Conservation (phyloP, 2,797 vertebrate species). For the Acomys russatus region DNA sequence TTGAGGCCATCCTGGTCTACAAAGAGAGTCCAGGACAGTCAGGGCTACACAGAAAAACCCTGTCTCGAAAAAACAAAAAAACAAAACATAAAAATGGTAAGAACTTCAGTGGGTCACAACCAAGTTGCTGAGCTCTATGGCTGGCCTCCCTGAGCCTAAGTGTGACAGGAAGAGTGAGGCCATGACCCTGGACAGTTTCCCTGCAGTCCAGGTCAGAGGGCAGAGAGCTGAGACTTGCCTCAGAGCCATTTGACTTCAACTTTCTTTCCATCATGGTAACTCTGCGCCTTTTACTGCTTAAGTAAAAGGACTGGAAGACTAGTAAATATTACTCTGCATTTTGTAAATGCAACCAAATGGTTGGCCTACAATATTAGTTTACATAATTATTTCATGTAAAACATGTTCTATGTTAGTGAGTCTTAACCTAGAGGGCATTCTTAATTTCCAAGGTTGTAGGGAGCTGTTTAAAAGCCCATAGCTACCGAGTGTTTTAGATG, state of each 20-base stretch:
- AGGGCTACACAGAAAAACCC: too few relatives aligned
- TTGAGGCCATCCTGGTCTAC: too few relatives aligned
- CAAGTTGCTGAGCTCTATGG: background rate
- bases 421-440: slow-evolving; percentile 32
- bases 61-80: too few relatives aligned
- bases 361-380: slow-evolving; percentile 36
- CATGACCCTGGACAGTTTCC: background rate
- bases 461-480: background rate
- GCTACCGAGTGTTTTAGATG: background rate
- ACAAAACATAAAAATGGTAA: too few relatives aligned
- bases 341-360: slow-evolving; percentile 13
- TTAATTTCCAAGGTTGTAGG: slow-evolving; percentile 4
- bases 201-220: background rate
- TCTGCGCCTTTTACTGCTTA: background rate
- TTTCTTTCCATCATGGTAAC: background rate
- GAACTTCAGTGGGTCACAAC: background rate
- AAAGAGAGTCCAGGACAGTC: too few relatives aligned
- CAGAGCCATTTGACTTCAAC: background rate
- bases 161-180: background rate
- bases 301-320: background rate
- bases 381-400: slow-evolving; percentile 48
- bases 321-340: background rate
- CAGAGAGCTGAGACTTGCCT: background rate
- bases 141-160: background rate
- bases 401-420: background rate